phyloP scores from a whole-genome alignment of 2,888 invertebrate genomes.

The Lasioglossum lativentre region DNA sequence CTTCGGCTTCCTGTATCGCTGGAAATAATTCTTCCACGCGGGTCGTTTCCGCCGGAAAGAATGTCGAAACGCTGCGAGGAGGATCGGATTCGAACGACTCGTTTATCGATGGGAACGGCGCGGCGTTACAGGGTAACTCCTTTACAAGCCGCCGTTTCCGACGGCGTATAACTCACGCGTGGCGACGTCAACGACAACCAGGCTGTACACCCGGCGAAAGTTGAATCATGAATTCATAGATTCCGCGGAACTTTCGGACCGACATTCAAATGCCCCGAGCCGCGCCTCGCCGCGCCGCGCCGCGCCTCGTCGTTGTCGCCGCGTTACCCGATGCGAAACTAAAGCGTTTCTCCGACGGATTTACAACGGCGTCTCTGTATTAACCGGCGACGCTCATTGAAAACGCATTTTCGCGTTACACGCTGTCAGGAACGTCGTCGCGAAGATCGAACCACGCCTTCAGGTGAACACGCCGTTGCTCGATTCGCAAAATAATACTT shows the following conservation, averaged over 20 bases:
- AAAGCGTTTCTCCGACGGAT: conserved; percentile 33
- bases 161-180: conserved; percentile 49
- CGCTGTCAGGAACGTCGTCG: conserved; percentile 3
- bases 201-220: conserved; percentile 48
- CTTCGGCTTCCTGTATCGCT: conserved; percentile 32
- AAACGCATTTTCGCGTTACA: conserved; percentile 52
- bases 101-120: conserved; percentile 37
- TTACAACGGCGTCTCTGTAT: conserved; percentile 49
- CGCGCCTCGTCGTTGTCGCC: conserved; percentile 32
- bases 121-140: conserved; percentile 27
- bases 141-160: conserved; percentile 18
- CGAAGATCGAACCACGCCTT: conserved; percentile 31
- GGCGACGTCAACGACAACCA: conserved; percentile 36
- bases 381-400: conserved; percentile 55
- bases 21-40: neutral
- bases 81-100: conserved; percentile 5
- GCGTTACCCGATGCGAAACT: conserved; percentile 30
- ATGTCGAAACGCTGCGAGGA: neutral
- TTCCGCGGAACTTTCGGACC: conserved; percentile 60
- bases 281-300: no score
- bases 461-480: conserved; percentile 19
- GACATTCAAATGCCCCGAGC: conserved; percentile 38
- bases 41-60: neutral
- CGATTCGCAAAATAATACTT: neutral
- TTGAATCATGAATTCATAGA: conserved; percentile 69